phyloP scores from a whole-genome alignment of 2,888 invertebrate genomes.

The Mythimna vitellina region DNA sequence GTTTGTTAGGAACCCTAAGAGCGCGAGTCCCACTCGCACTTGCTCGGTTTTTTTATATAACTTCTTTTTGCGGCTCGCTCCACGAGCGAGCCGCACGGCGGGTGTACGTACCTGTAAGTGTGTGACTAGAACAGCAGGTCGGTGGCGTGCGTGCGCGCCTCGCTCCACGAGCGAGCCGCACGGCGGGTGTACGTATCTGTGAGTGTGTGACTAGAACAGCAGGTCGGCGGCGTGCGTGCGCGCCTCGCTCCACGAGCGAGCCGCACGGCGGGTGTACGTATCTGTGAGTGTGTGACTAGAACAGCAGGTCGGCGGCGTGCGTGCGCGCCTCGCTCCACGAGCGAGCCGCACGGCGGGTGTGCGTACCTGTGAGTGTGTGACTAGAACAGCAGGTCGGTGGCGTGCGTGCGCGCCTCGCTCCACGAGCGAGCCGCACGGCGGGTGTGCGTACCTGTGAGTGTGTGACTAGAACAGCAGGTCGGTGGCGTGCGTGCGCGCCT shows the following conservation, averaged over 20 bases:
- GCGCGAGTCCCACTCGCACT: too few species aligned
- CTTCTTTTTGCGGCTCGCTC: too few species aligned
- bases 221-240: too few species aligned
- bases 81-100: too few species aligned
- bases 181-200: too few species aligned
- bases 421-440: slow-evolving; percentile 58
- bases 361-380: slow-evolving; percentile 39
- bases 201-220: too few species aligned
- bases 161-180: too few species aligned
- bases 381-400: slow-evolving; percentile 64
- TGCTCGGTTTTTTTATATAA: too few species aligned
- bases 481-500: slow-evolving; percentile 76
- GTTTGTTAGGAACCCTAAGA: too few species aligned
- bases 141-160: too few species aligned
- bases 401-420: slow-evolving; percentile 73
- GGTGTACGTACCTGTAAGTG: too few species aligned
- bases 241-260: slow-evolving; percentile 20
- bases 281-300: slow-evolving; percentile 93
- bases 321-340: slow-evolving; percentile 85
- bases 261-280: not conserved
- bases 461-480: slow-evolving; percentile 48
- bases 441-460: slow-evolving; percentile 37
- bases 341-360: slow-evolving; percentile 1
- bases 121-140: too few species aligned
- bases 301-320: slow-evolving; percentile 93